Percentiles rank a stretch among this genome's conserved stretches.
These are phyloP conservation scores for Atopsyche davidsoni DNA, from an alignment of 1,140 invertebrate genomes.

Conservation along the genomic window DNA sequence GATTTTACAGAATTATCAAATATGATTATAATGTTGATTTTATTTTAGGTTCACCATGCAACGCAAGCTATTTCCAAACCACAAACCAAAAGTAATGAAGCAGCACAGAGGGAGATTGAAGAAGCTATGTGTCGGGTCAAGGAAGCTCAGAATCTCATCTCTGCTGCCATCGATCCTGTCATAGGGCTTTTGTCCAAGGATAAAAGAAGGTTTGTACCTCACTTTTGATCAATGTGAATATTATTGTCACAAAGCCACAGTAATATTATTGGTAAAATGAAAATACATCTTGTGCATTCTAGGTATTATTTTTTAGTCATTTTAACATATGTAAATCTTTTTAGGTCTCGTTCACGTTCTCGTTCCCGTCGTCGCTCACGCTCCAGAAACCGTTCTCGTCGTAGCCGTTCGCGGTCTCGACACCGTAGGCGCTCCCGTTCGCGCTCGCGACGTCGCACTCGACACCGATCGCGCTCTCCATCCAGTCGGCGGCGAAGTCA, in stretches of 20 bases:
- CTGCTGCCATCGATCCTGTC: slow-evolving; percentile 86
- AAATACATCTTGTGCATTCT: too few species aligned
- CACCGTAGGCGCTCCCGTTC: slow-evolving; percentile 47
- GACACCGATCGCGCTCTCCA: slow-evolving; percentile 27
- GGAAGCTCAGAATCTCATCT: slow-evolving; percentile 90
- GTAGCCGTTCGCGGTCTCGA: slow-evolving; percentile 54
- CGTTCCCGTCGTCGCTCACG: slow-evolving; percentile 43
- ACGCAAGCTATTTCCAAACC: slow-evolving; percentile 88
- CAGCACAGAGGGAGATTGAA: slow-evolving; percentile 90
- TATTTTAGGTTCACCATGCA: slow-evolving; percentile 75
- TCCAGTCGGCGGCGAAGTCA: slow-evolving; percentile 44
- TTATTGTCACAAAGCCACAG: too few species aligned
- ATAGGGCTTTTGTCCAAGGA: slow-evolving; percentile 80
- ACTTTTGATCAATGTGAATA: too few species aligned
- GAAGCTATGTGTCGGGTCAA: slow-evolving; percentile 95
- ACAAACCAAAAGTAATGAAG: slow-evolving; percentile 90
- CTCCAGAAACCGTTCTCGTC: slow-evolving; percentile 47
- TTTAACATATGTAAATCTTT: too few species aligned
- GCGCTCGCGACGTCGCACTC: slow-evolving; percentile 38
- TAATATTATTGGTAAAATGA: too few species aligned
- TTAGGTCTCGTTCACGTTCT: slow-evolving; percentile 49
- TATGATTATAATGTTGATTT: not conserved
- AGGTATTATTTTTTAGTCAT: too few species aligned
- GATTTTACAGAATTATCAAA: too few species aligned
- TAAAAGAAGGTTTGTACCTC: slow-evolving; percentile 64